These are phyloP conservation scores for Oryzias sinensis DNA, from an alignment of 2,797 vertebrate genomes.

Conservation along the genomic window DNA sequence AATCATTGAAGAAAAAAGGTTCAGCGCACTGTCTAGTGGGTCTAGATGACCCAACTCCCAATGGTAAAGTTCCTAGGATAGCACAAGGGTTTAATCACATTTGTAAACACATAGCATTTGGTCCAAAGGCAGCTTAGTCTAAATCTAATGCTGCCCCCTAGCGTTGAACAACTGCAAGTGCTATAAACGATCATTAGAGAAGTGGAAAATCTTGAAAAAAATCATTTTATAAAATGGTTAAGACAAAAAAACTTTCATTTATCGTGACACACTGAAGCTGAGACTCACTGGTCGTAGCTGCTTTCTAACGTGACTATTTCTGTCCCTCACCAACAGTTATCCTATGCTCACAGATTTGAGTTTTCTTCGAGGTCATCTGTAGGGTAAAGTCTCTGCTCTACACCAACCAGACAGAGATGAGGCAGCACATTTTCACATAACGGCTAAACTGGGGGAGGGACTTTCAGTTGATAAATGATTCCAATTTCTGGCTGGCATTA, in stretches of 20 bases:
- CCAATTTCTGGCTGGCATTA: conserved; percentile 11
- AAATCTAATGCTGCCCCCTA: conserved; percentile 37
- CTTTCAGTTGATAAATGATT: conserved; percentile 23
- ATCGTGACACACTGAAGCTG: not conserved
- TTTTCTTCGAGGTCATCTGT: conserved; percentile 25
- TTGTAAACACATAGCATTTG: no score
- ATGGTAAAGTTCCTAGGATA: no score
- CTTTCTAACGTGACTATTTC: conserved; percentile 2
- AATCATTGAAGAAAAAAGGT: no score
- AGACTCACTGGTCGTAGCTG: not conserved
- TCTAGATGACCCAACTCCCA: no score
- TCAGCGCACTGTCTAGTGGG: no score
- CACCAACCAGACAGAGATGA: conserved; percentile 34
- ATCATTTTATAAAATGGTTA: no score
- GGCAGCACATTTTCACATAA: conserved; percentile 42
- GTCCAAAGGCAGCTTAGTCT: no score
- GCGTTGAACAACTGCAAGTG: conserved; percentile 7
- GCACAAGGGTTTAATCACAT: no score
- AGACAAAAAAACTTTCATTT: not conserved
- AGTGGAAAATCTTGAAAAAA: no score
- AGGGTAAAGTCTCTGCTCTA: conserved; percentile 11
- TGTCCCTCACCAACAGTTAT: conserved; percentile 5
- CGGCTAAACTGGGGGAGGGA: conserved; percentile 10
- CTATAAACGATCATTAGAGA: not conserved
- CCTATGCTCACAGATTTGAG: conserved; percentile 2